phyloP scores from a whole-genome alignment of 2,797 vertebrate species.

The Lepilemur septentrionalis region DNA sequence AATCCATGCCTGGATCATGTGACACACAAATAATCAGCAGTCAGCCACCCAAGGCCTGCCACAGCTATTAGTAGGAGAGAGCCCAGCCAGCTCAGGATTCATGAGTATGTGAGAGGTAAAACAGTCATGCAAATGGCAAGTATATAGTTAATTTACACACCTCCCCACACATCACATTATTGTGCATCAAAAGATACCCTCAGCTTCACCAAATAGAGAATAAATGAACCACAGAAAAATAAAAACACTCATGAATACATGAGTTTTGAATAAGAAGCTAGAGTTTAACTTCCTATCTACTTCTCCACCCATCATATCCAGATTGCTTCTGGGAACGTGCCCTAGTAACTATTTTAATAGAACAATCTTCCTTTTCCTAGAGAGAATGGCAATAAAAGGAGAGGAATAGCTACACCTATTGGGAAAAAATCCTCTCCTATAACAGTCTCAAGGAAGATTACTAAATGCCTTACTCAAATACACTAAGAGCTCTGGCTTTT shows the following conservation, averaged over 20 bases:
- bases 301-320: neutral
- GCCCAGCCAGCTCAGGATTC: neutral
- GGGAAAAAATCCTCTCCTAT: neutral
- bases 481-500: neutral
- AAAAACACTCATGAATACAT: neutral
- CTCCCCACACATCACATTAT: neutral
- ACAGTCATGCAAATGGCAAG: neutral
- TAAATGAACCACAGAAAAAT: neutral
- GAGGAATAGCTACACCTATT: neutral
- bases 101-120: neutral
- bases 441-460: conserved; percentile 19
- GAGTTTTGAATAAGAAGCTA: neutral
- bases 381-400: neutral
- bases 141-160: neutral
- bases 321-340: neutral
- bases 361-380: neutral
- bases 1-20: neutral
- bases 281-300: neutral
- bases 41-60: neutral
- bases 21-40: neutral
- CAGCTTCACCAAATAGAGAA: neutral
- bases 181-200: neutral
- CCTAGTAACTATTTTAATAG: neutral
- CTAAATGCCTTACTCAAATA: conserved; percentile 20
- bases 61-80: neutral